A percentile compares a stretch with the other conserved stretches of the same genome.
Evolutionary conservation across 2,888 invertebrate species (phyloP).

Genomic region (Drosophila antonietae): DNA sequence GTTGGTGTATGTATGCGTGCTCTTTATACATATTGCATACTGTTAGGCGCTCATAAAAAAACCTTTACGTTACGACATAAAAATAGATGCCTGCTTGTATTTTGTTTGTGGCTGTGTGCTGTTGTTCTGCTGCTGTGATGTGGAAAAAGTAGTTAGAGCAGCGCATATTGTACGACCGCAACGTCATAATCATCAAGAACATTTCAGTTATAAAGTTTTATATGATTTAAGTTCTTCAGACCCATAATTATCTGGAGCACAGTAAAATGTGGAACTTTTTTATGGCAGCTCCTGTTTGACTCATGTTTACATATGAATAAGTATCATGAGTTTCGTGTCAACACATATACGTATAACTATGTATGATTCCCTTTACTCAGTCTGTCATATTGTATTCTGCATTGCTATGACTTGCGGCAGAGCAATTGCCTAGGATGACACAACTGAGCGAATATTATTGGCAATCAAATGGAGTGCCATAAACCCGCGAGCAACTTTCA

Average conservation of each 20-base stretch:
- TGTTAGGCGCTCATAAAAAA: slow-evolving; percentile 74
- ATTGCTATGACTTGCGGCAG: slow-evolving; percentile 26
- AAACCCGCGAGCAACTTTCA: slow-evolving; percentile 50
- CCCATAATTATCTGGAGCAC: slow-evolving; percentile 47
- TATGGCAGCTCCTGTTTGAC: slow-evolving; percentile 29
- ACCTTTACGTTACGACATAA: slow-evolving; percentile 69
- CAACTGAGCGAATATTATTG: slow-evolving; percentile 63
- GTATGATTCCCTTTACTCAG: not conserved
- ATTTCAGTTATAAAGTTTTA: slow-evolving; percentile 75
- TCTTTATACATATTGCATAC: slow-evolving; percentile 69
- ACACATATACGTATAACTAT: slow-evolving; percentile 9
- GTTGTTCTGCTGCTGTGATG: slow-evolving; percentile 27
- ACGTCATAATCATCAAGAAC: slow-evolving; percentile 63
- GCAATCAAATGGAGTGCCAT: slow-evolving; percentile 72
- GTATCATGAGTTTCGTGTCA: not conserved
- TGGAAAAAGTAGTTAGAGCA: slow-evolving; percentile 41
- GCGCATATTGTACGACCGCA: slow-evolving; percentile 54
- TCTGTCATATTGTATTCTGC: not conserved
- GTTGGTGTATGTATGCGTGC: slow-evolving; percentile 20
- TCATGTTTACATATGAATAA: slow-evolving; percentile 7
- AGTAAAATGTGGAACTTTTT: slow-evolving; percentile 43
- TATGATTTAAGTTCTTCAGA: slow-evolving; percentile 61
- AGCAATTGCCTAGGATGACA: slow-evolving; percentile 31
- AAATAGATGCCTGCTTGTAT: slow-evolving; percentile 59
- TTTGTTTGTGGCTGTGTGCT: slow-evolving; percentile 29